Base-by-base conservation (phyloP, 2,888 invertebrate species). In the Lysandra coridon region DNA sequence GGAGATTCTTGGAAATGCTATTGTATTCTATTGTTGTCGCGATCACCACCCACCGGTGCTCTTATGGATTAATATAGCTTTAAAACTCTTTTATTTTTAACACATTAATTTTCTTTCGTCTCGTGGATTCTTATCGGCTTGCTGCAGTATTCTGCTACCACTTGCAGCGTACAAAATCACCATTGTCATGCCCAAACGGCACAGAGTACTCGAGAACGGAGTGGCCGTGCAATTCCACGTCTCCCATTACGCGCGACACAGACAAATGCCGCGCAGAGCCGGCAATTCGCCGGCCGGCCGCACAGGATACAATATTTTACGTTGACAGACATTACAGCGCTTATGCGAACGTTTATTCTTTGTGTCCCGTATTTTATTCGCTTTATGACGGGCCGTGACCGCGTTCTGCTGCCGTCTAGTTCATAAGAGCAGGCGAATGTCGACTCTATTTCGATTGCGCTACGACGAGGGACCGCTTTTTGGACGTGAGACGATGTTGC, bases 321-420 rank as follows among this genome's bases (percentile, higher is more conserved):
- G 92, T 92, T 93, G 94, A 94, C 94, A 94, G 94, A 93, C 93
- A 91, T 93, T 93, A 93, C 93, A 93, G 90, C 92, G 91, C 92
- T 93, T 94, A 94, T 92, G 92, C 92, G 91, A 93, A 88, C 94
- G 91, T 92, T 94, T 93, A 94, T 94, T 94, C 94, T 94, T 94
- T 93, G 93, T 92, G 93, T 91, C 91, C 90, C 93, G 93, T 94
- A 94, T 94, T 94, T 94, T 94, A 94, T 94, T 93, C 92, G 92
- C 92, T 94, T 94, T 94, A 94, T 94, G 94, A 94, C 93, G 92
- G 91, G 88, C 89, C 85, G 86, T 85, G 84, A 87, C 89, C 86
- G 88, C 81, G 83, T 82, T 86, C 83, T 83, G 81, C 77, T 83
- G 79, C 82, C 82, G 82, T 80, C 78, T 69, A 79, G 69, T 79